These are phyloP conservation scores for Silvanus unidentatus DNA, from an alignment of 2,888 invertebrate species.

Conservation along the genomic window DNA sequence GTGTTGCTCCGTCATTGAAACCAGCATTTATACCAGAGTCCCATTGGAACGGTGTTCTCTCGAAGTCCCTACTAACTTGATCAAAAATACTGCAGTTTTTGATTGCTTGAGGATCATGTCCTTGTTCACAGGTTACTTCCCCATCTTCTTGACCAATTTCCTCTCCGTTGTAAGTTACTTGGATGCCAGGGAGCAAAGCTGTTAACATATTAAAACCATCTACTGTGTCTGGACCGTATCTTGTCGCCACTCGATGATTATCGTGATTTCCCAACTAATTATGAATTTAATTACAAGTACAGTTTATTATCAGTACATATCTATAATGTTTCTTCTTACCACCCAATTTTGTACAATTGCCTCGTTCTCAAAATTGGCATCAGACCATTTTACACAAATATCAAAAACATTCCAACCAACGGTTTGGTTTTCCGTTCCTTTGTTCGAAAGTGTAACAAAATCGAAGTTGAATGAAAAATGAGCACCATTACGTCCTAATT, in stretches of 20 bases:
- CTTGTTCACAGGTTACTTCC: conserved; percentile 48
- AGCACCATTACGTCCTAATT: conserved; percentile 51
- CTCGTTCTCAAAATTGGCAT: too few relatives aligned
- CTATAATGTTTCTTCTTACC: conserved; percentile 51
- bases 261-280: conserved; percentile 74
- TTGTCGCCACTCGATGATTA: conserved; percentile 61
- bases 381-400: too few relatives aligned
- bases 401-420: too few relatives aligned
- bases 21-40: conserved; percentile 56
- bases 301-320: not conserved
- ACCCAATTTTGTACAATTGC: too few relatives aligned
- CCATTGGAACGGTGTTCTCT: conserved; percentile 81
- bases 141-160: conserved; percentile 68
- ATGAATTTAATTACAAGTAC: conserved; percentile 10
- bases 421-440: too few relatives aligned
- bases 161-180: conserved; percentile 82
- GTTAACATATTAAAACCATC: conserved; percentile 82
- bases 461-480: conserved; percentile 78
- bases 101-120: conserved; percentile 53
- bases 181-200: conserved; percentile 74
- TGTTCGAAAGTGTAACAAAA: conserved; percentile 59
- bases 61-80: conserved; percentile 61
- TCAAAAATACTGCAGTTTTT: conserved; percentile 45
- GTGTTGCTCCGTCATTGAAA: conserved; percentile 42
- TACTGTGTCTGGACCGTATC: conserved; percentile 60